phyloP scores from a whole-genome alignment of 2,797 vertebrate species.

The Meriones psammophilus region DNA sequence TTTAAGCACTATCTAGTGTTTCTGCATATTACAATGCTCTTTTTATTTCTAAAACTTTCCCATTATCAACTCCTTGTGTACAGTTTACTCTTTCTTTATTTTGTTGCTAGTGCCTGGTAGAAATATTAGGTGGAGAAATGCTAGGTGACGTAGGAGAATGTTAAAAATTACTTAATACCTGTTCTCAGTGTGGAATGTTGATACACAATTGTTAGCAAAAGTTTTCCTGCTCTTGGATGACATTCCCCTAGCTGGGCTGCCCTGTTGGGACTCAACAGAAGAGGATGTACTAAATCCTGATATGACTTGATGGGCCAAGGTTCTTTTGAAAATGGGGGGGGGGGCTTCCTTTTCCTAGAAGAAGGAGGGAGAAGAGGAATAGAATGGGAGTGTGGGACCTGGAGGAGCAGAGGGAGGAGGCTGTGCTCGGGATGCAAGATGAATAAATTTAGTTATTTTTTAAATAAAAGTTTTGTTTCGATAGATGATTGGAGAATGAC shows the following conservation, averaged over 20 bases:
- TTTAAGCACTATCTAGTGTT: not conserved
- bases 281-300: too few relatives aligned
- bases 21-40: not conserved
- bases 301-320: too few relatives aligned
- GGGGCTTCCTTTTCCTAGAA: too few relatives aligned
- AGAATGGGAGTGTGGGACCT: too few relatives aligned
- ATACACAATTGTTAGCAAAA: not conserved
- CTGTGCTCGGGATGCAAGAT: too few relatives aligned
- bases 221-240: too few relatives aligned
- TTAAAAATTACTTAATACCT: not conserved
- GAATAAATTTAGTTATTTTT: too few relatives aligned
- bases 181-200: not conserved
- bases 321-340: too few relatives aligned
- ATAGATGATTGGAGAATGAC: not conserved
- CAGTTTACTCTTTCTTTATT: not conserved
- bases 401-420: too few relatives aligned
- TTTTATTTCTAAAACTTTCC: not conserved
- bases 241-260: too few relatives aligned
- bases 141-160: not conserved
- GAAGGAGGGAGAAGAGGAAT: too few relatives aligned
- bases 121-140: not conserved
- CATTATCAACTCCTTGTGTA: not conserved
- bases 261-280: too few relatives aligned
- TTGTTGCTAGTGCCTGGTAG: not conserved
- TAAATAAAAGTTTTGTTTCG: not conserved